Evolutionary conservation across 2,797 vertebrate genomes (phyloP).

Genomic region (Peromyscus eremicus): DNA sequence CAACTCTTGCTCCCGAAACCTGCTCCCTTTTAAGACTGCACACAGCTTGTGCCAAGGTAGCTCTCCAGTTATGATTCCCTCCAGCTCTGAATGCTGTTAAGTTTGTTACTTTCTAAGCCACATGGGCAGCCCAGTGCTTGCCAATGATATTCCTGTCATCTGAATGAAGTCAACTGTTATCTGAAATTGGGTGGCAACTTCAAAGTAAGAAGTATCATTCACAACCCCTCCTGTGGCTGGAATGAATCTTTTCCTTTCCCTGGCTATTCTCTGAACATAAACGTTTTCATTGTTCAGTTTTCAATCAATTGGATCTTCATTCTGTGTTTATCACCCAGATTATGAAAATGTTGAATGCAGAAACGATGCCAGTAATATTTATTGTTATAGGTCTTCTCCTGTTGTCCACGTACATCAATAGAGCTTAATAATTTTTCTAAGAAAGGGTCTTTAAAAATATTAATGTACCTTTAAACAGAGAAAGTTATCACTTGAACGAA

Average conservation of each 20-base stretch:
- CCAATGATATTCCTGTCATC: conserved; percentile 58
- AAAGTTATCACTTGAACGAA: conserved; percentile 28
- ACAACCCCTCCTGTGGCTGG: background rate
- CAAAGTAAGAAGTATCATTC: conserved; percentile 42
- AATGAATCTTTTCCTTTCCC: conserved; percentile 30
- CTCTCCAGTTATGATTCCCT: conserved; percentile 68
- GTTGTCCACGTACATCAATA: background rate
- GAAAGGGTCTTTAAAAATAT: conserved; percentile 26
- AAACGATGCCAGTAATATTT: background rate
- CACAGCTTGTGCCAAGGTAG: conserved; percentile 55
- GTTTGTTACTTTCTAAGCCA: conserved; percentile 74
- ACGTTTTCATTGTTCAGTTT: conserved; percentile 49
- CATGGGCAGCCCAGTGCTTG: background rate
- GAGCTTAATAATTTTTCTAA: conserved; percentile 58
- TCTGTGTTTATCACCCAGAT: conserved; percentile 34
- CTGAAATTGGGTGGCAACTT: conserved; percentile 33
- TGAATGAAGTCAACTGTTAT: conserved; percentile 37
- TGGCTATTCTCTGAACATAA: conserved; percentile 15
- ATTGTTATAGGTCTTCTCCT: conserved; percentile 28
- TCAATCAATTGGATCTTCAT: conserved; percentile 20
- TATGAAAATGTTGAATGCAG: conserved; percentile 21
- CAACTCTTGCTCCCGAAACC: conserved; percentile 76
- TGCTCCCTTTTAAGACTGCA: conserved; percentile 71
- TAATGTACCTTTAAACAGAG: conserved; percentile 20
- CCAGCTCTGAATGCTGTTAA: conserved; percentile 67